Percentiles rank a stretch among this genome's conserved stretches.
Conservation (phyloP, 1,140 invertebrate species). For the Solenopsis invicta region DNA sequence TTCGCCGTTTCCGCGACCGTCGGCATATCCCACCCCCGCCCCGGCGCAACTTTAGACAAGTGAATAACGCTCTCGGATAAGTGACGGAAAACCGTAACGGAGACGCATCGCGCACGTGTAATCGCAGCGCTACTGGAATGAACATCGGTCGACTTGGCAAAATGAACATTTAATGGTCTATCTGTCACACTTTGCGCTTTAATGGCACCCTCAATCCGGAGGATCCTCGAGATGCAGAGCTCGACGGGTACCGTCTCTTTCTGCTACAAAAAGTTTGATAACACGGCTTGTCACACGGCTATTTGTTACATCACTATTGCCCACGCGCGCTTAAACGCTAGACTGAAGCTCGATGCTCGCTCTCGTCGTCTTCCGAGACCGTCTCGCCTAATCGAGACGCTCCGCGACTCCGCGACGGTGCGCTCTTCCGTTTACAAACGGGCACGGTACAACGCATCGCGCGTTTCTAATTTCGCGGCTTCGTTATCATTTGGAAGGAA, state of each 20-base stretch:
- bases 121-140: neutral
- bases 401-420: neutral
- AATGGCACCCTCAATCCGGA: conserved; percentile 36
- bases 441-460: conserved; percentile 11
- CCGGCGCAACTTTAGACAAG: conserved; percentile 12
- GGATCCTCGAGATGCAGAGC: neutral
- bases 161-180: conserved; percentile 46
- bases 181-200: conserved; percentile 40
- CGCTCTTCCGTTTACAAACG: conserved; percentile 22
- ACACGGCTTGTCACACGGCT: conserved; percentile 14
- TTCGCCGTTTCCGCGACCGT: neutral
- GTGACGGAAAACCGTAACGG: conserved; percentile 33
- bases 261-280: conserved; percentile 42
- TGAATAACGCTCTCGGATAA: conserved; percentile 24
- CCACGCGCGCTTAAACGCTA: conserved; percentile 19
- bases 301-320: conserved; percentile 38
- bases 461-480: conserved; percentile 10
- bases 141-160: conserved; percentile 24
- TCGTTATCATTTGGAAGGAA: conserved; percentile 2
- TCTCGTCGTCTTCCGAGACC: neutral
- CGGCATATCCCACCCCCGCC: too few relatives aligned
- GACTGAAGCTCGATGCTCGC: conserved; percentile 39
- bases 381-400: conserved; percentile 7
- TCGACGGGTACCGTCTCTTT: conserved; percentile 4
- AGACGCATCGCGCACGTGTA: conserved; percentile 4